Percentiles rank a stretch among this genome's conserved stretches.
phyloP scores from a whole-genome alignment of 2,888 invertebrate species.

The Melanchra persicariae region DNA sequence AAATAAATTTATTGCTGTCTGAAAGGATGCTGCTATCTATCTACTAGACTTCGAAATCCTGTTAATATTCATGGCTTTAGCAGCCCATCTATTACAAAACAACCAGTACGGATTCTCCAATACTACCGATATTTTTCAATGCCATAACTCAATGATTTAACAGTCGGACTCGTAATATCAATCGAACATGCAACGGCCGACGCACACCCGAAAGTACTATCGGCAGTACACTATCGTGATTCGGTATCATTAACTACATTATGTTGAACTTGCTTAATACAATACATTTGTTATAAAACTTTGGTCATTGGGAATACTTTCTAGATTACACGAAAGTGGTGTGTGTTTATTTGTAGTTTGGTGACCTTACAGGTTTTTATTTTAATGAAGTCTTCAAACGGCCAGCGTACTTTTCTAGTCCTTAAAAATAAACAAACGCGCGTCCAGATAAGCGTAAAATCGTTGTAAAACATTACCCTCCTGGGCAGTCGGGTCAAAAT shows the following conservation, averaged over 20 bases:
- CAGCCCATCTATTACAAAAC: constrained; percentile 17
- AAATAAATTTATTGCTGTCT: no score
- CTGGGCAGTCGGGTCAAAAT: neutral
- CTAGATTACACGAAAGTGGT: neutral
- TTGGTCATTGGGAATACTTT: neutral
- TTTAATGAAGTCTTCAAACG: neutral
- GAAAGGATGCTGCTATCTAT: neutral
- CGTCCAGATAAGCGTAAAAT: no score
- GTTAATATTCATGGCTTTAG: neutral
- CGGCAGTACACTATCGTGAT: constrained; percentile 2
- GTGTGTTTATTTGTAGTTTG: neutral
- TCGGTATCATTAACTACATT: constrained; percentile 9
- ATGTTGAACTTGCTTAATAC: neutral
- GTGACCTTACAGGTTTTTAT: neutral
- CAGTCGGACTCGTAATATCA: constrained; percentile 22
- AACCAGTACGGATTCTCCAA: constrained; percentile 19
- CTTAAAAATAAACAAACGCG: no score
- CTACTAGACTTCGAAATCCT: neutral
- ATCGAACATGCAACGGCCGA: constrained; percentile 31
- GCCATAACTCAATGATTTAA: constrained; percentile 26
- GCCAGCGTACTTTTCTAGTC: no score
- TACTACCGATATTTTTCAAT: constrained; percentile 27
- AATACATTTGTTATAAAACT: neutral
- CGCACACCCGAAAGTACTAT: constrained; percentile 3
- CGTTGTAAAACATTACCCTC: neutral